Base-by-base conservation (phyloP, 2,888 invertebrate genomes). In the Hydriomena furcata region DNA sequence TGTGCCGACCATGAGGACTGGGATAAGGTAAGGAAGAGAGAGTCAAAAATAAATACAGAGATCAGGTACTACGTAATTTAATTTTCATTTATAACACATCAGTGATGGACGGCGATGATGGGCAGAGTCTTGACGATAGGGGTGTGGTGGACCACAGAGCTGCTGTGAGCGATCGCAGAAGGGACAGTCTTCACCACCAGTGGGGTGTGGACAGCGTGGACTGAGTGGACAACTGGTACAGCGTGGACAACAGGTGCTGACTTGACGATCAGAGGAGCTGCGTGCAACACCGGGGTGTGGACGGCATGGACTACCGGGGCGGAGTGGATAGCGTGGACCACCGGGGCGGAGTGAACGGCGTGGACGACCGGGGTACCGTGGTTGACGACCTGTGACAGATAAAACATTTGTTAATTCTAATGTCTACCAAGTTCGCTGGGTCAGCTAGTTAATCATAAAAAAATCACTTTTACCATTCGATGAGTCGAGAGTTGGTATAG, bases 111-210 rank as follows among this genome's bases (percentile, higher is more conserved):
- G 31, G 84, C 81, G 49, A 88, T 63, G 7, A 85, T 51, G 5
- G 85, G 84, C 23, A 86, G 63, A 23, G 91, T 25, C 73, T 81
- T 87, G 25, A 79, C 72, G 1, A 78, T 62, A 10, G 82, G 78
- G 30, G 80, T 66, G 46, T 84, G 83, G 36, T 81, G 82, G 41
- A 84, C 82, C 7, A 88, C 78, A 0, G 90, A 84, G 74, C 83
- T 84, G 71, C 82, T 78, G 79, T 89, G 85, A 2, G 82, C 73
- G 35, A 82, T 65, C 25, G 78, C 84, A 0, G 72, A 60, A 1
- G 84, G 82, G 31, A 89, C 89, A 46, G 91, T 91, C 77, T 82
- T 78, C 21, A 85, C 66, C 7, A 84, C 63, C 1, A 84, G 60
- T 7, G 86, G 83, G 34, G 80, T 79, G 7, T 52, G 84, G n/a